Evolutionary conservation across 2,888 invertebrate species (phyloP), one percentile per base, ranked within the genome.

Genomic region (Leptopterna dolabrata): DNA sequence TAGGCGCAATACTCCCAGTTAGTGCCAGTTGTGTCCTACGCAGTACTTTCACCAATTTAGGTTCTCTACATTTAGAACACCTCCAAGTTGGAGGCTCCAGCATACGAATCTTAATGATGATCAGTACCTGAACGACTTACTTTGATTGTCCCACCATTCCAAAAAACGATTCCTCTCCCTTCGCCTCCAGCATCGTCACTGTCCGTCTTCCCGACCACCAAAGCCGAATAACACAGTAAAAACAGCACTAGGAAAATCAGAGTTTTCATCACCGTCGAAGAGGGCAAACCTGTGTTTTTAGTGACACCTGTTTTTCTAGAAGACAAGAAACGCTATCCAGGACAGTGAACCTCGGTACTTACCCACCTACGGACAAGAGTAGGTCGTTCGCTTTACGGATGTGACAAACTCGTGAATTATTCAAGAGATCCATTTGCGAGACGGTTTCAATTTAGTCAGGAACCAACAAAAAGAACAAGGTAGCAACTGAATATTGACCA

Each of bases 141-240:
- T 78, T 78, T 78, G 14, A 78, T 78, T 7, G 47, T 78, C 1
- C 78, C 78, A 13, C 78, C 78, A 45, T 78, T 78, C 78, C 78
- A 78, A 45, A 78, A 78, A 7, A 78, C 45, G 11, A 78, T n/a
- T 19, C 45, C 27, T 27, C 78, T 78, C 14, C 24, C 43, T 2
- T 43, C 76, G 41, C 41, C 47, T 45, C 13, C 9, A 7, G 73
- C 16, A 14, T 41, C 36, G n/a, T 24, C 63, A 7, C 4, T 63
- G 0, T 73, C 36, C 19, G 7, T 36, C 30, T 6, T 6, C 9
- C 36, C 41, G 13, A 29, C 36, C 36, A 73, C 73, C 73, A 73
- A 1, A 73, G 19, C 36, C 29, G 73, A 63, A 24, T 63, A 63
- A 19, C 63, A 63, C 24, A 63, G 63, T 24, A 24, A 3, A 6